Base-by-base conservation (phyloP, 1,140 invertebrate species). In the Euglossa dilemma region DNA sequence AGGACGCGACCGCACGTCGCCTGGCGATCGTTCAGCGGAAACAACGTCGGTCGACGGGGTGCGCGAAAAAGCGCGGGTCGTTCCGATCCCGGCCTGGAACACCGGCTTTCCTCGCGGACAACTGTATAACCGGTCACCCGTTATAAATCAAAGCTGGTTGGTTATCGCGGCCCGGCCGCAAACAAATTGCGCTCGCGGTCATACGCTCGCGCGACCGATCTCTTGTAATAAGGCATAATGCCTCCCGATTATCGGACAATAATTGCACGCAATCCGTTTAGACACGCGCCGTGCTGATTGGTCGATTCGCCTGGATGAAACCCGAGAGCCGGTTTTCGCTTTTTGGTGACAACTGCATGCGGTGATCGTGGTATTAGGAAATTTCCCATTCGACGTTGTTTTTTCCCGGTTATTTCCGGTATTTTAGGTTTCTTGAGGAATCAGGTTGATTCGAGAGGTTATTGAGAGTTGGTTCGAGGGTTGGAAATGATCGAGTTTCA, bases 81-180 rank as follows among this genome's bases (percentile, higher is more conserved):
- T 20, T 4, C n/a, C 64, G 11, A 52, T 12, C 7, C 16, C 25
- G 36, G 36, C 36, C 67, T 43, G 23, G 23, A 12, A 11, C 25
- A 2, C 25, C 6, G 72, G 8, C 18, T 50, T 36, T 45, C 9
- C 43, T 47, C 36, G 25, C 23, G 67, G n/a, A n/a, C 79, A 28
- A 66, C 23, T 54, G 74, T 76, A 52, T 18, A 83, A 70, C 57
- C 64, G 18, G 14, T 18, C 28, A 18, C 14, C 28, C 8, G 20
- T 77, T 78, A 70, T 83, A 83, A 83, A 83, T 83, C 63, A 78
- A 71, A 83, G 56, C 66, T 54, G 28, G 64, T 45, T 77, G 64
- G 61, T 67, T 78, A 83, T 83, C 74, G 66, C 50, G 74, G n/a
- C 57, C 36, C 23, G 23, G n/a, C 80, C 80, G 74, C 80, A 54